These are phyloP conservation scores for Charanyca ferruginea DNA, from an alignment of 2,888 invertebrate genomes.

Conservation along the genomic window DNA sequence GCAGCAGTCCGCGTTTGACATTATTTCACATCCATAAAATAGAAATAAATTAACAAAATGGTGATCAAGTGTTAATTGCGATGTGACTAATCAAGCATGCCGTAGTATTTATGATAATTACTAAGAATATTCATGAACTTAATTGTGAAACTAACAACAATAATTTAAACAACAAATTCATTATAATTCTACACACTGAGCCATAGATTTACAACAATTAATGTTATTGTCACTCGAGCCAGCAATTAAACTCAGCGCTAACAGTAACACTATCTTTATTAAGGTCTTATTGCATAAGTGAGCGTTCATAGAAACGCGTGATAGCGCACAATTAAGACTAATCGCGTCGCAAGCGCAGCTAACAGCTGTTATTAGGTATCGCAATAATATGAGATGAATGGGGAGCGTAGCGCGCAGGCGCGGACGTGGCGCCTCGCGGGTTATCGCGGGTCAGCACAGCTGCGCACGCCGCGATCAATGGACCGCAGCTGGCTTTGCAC, in stretches of 20 bases:
- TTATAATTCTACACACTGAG: conserved; percentile 42
- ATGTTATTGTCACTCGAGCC: conserved; percentile 60
- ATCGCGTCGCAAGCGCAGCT: conserved; percentile 81
- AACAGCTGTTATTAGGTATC: conserved; percentile 74
- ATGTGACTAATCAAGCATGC: conserved; percentile 57
- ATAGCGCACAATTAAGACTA: conserved; percentile 82
- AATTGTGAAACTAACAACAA: conserved; percentile 41
- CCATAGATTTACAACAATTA: conserved; percentile 59
- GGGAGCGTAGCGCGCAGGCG: conserved; percentile 72
- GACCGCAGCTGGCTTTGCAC: conserved; percentile 72
- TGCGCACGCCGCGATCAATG: conserved; percentile 76
- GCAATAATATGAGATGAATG: conserved; percentile 81
- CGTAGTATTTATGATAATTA: conserved; percentile 58
- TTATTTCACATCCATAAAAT: conserved; percentile 26
- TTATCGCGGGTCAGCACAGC: conserved; percentile 84
- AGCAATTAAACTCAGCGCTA: conserved; percentile 68
- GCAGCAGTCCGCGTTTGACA: conserved; percentile 19
- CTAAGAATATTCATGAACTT: conserved; percentile 48
- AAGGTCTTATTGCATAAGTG: conserved; percentile 76
- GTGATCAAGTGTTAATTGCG: conserved; percentile 50
- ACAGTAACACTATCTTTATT: conserved; percentile 72
- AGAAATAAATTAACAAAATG: conserved; percentile 21
- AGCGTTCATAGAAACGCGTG: conserved; percentile 76
- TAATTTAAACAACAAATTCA: conserved; percentile 51
- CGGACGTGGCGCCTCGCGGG: conserved; percentile 83